phyloP scores from a whole-genome alignment of 2,888 invertebrate species.

The Marronus borbonicus region DNA sequence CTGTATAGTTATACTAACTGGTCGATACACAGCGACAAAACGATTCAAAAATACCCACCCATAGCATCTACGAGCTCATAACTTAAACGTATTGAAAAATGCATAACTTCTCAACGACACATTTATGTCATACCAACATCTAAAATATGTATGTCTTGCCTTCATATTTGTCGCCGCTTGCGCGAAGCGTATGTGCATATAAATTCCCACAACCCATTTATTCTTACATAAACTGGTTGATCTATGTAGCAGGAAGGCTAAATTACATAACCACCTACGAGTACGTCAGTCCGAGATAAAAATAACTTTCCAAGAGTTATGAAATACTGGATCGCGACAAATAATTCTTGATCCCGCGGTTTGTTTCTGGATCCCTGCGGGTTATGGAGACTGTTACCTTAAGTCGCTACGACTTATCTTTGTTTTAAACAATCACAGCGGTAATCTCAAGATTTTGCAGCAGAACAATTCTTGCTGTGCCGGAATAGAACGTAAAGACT shows the following conservation, averaged over 20 bases:
- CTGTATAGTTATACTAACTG: too few relatives aligned
- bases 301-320: neutral
- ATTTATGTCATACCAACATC: neutral
- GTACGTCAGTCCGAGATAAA: neutral
- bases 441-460: neutral
- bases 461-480: too few relatives aligned
- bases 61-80: too few relatives aligned
- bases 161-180: neutral
- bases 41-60: too few relatives aligned
- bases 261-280: slow-evolving; percentile 25
- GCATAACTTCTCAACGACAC: too few relatives aligned
- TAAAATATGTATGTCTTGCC: neutral
- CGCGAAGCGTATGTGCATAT: neutral
- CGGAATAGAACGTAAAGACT: too few relatives aligned
- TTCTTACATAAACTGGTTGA: slow-evolving; percentile 23
- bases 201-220: slow-evolving; percentile 4
- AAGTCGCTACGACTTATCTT: neutral
- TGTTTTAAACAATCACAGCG: neutral
- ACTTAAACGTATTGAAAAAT: too few relatives aligned
- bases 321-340: neutral
- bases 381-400: slow-evolving; percentile 1
- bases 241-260: slow-evolving; percentile 23
- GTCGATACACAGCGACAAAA: too few relatives aligned
- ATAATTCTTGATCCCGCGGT: slow-evolving; percentile 8
- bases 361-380: neutral